Evolutionary conservation across 2,888 invertebrate genomes (phyloP).

Genomic region (Macrosiphum euphorbiae): DNA sequence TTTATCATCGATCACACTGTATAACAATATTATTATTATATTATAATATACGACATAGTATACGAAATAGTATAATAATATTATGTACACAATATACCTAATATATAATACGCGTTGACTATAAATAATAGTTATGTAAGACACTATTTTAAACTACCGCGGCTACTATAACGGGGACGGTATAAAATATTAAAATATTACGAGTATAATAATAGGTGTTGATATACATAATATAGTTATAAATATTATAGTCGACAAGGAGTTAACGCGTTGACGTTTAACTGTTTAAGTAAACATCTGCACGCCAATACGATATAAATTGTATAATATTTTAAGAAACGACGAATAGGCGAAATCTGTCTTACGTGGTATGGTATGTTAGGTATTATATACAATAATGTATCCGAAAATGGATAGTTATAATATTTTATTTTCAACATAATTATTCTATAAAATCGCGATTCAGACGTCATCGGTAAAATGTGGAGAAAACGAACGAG

Average conservation of each 20-base stretch:
- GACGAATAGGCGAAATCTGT: not conserved
- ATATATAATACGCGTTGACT: not conserved
- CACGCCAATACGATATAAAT: not conserved
- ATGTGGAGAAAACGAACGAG: not conserved
- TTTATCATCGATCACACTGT: slow-evolving; percentile 7
- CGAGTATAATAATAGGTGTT: not conserved
- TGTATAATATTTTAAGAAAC: not conserved
- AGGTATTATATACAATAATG: not conserved
- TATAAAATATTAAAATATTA: not conserved
- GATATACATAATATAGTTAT: not conserved
- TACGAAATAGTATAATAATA: not conserved
- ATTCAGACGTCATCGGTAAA: not conserved
- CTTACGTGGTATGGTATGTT: not conserved
- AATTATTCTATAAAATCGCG: too few relatives aligned
- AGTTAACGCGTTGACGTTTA: not conserved
- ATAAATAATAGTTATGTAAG: not conserved
- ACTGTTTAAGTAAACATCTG: not conserved
- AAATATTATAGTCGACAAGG: not conserved
- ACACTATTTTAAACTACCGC: not conserved
- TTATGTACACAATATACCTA: not conserved
- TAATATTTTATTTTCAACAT: not conserved
- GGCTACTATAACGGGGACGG: not conserved
- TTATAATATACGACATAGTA: not conserved
- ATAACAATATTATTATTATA: not conserved
- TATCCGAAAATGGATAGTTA: not conserved